phyloP scores from a whole-genome alignment of 2,888 invertebrate genomes.

The Ecdyonurus torrentis region DNA sequence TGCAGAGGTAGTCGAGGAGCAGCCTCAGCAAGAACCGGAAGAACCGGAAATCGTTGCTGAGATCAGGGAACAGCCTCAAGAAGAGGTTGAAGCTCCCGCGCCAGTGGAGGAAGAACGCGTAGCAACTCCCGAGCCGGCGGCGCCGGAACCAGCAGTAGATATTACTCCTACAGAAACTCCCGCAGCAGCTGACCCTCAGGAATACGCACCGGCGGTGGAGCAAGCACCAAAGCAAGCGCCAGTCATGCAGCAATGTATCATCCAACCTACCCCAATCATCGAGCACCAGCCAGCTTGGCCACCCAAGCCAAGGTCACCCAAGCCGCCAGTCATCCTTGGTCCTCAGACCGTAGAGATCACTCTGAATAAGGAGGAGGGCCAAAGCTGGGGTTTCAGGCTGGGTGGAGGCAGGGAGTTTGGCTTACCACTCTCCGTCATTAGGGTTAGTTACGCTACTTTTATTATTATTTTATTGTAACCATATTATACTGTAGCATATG shows the following conservation, averaged over 20 bases:
- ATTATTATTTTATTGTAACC: too few species aligned
- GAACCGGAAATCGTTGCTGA: too few species aligned
- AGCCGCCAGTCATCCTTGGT: background rate
- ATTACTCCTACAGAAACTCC: background rate
- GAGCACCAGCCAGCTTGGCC: background rate
- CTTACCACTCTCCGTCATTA: background rate
- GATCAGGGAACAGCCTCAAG: too few species aligned
- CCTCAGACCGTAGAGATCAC: background rate
- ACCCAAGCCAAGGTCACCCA: background rate
- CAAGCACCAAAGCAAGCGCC: background rate
- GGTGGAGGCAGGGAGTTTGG: background rate
- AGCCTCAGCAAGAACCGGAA: too few species aligned
- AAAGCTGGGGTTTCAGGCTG: background rate
- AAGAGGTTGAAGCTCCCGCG: too few species aligned
- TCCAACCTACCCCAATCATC: background rate
- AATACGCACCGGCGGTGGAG: background rate
- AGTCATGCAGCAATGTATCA: background rate
- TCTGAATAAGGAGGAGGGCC: conserved; percentile 1
- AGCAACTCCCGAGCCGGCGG: background rate
- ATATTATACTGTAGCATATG: too few species aligned
- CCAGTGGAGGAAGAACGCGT: background rate
- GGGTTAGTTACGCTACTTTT: background rate
- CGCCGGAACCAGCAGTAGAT: background rate
- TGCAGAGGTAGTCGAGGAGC: too few species aligned
- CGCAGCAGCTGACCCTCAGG: background rate